A percentile compares a stretch with the other conserved stretches of the same genome.
phyloP scores from a whole-genome alignment of 2,888 invertebrate species.

The Pollenia labialis region DNA sequence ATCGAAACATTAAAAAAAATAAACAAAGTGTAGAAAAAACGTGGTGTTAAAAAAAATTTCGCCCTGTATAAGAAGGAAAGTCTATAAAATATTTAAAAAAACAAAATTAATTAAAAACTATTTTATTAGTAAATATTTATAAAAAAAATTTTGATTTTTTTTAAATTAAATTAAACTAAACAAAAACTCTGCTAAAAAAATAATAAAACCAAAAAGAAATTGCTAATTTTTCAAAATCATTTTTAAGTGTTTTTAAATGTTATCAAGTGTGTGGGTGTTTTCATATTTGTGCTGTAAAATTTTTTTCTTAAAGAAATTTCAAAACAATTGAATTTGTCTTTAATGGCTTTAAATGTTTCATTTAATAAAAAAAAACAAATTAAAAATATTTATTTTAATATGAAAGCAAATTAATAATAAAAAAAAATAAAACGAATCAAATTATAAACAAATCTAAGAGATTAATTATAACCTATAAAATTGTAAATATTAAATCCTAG shows the following conservation, averaged over 20 bases:
- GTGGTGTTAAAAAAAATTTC: not conserved
- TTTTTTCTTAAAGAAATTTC: not conserved
- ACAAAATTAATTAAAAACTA: not conserved
- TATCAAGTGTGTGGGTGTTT: constrained; percentile 47
- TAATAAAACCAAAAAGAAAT: not conserved
- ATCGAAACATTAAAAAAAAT: constrained; percentile 20
- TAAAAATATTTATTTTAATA: not conserved
- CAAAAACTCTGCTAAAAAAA: not conserved
- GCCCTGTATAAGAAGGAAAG: not conserved
- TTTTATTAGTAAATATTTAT: too few species aligned
- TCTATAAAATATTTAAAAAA: not conserved
- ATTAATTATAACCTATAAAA: not conserved
- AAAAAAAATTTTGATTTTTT: too few species aligned
- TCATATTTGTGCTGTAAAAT: constrained; percentile 13
- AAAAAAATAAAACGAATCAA: not conserved
- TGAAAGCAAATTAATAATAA: not conserved
- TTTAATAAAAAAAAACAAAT: too few species aligned
- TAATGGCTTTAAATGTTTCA: not conserved
- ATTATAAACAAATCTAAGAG: constrained; percentile 4
- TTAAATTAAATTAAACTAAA: not conserved
- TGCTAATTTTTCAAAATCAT: constrained; percentile 11
- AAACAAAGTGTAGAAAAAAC: constrained; percentile 7
- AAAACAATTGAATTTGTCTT: not conserved
- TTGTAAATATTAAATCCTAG: constrained; percentile 5
- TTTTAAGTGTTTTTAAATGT: constrained; percentile 59